These are phyloP conservation scores for Blastomussa wellsi DNA, from an alignment of 92 coral and sea anemone species.

Conservation along the genomic window DNA sequence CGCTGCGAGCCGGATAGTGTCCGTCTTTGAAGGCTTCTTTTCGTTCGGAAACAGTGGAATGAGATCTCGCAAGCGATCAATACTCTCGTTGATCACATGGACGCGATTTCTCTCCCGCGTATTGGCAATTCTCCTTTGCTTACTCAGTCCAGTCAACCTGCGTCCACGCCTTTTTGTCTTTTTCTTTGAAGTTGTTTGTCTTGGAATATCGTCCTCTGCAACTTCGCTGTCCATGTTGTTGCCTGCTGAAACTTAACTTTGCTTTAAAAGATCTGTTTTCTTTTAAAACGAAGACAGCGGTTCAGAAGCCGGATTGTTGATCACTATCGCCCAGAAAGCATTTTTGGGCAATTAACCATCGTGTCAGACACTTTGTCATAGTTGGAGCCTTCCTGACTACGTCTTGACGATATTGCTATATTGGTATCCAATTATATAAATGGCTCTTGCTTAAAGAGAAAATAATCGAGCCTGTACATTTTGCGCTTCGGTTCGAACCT, in stretches of 20 bases:
- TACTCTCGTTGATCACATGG: conserved; percentile 79
- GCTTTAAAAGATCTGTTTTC: conserved; percentile 32
- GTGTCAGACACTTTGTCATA: conserved; percentile 41
- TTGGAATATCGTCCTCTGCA: conserved; percentile 13
- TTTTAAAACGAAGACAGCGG: conserved; percentile 35
- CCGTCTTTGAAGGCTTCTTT: conserved; percentile 85
- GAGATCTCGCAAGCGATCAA: conserved; percentile 76
- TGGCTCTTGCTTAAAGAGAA: conserved; percentile 6
- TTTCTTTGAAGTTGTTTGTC: conserved; percentile 2
- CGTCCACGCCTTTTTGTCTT: conserved; percentile 64
- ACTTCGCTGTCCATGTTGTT: conserved; percentile 31
- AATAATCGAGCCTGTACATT: conserved; percentile 16
- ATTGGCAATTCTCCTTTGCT: conserved; percentile 79
- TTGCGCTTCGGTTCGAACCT: not conserved
- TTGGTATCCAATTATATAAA: conserved; percentile 3
- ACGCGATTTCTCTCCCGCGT: conserved; percentile 83
- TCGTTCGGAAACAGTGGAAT: conserved; percentile 87
- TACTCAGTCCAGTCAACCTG: conserved; percentile 79
- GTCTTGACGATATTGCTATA: conserved; percentile 3
- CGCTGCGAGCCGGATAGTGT: conserved; percentile 82
- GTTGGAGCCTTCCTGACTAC: conserved; percentile 31
- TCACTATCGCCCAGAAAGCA: conserved; percentile 29
- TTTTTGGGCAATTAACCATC: conserved; percentile 25
- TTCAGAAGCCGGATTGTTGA: conserved; percentile 22
- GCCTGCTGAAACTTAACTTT: not conserved